phyloP scores from a whole-genome alignment of 2,797 vertebrate species.

The Diplodus puntazzo region DNA sequence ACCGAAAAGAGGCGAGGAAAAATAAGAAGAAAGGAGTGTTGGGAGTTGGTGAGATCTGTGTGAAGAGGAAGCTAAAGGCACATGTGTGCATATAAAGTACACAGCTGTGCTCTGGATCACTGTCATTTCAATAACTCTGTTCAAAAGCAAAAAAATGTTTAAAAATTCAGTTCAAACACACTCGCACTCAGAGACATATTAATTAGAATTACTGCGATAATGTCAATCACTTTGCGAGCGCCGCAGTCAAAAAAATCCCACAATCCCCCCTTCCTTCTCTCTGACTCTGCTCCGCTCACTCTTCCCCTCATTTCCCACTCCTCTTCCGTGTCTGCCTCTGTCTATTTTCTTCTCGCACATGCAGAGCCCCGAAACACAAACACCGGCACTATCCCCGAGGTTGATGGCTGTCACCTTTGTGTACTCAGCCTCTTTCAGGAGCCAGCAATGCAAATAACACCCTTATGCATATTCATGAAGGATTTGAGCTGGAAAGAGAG shows the following conservation, averaged over 20 bases:
- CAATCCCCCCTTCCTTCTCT: slow-evolving; percentile 1
- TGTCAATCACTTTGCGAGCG: slow-evolving; percentile 53
- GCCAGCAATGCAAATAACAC: slow-evolving; percentile 78
- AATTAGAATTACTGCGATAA: slow-evolving; percentile 51
- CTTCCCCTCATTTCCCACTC: slow-evolving; percentile 37
- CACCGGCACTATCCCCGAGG: slow-evolving; percentile 63
- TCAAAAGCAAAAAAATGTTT: slow-evolving; percentile 41
- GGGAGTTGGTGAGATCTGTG: slow-evolving; percentile 19
- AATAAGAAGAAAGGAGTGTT: slow-evolving; percentile 18
- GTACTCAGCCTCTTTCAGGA: slow-evolving; percentile 77
- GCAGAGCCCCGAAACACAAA: slow-evolving; percentile 58
- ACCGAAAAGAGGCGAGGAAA: neutral
- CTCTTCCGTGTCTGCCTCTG: slow-evolving; percentile 37
- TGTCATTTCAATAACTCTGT: slow-evolving; percentile 43
- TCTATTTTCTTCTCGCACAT: slow-evolving; percentile 49
- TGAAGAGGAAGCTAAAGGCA: slow-evolving; percentile 15
- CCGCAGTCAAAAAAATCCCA: slow-evolving; percentile 22
- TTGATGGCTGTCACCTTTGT: slow-evolving; percentile 83
- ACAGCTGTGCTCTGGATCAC: slow-evolving; percentile 33
- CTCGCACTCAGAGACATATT: slow-evolving; percentile 23
- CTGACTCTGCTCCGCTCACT: slow-evolving; percentile 12
- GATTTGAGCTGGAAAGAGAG: slow-evolving; percentile 55
- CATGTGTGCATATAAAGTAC: neutral
- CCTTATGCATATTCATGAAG: slow-evolving; percentile 75
- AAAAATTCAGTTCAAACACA: slow-evolving; percentile 37